phyloP scores from a whole-genome alignment of 2,888 invertebrate species.

The Caenorhabditis sulstoni region DNA sequence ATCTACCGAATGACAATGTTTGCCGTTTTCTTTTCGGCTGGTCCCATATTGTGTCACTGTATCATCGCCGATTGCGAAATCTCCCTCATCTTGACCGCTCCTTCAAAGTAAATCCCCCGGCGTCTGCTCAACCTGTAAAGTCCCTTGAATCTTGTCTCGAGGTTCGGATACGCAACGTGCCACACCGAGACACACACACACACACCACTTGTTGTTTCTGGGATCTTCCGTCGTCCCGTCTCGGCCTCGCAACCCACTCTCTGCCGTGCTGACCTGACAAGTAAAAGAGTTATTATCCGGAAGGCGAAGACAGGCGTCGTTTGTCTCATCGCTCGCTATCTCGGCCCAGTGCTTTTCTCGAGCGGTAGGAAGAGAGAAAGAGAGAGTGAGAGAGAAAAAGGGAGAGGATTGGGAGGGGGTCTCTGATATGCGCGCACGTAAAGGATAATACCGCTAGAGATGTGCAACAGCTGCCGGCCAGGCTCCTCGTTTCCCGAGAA shows the following conservation, averaged over 20 bases:
- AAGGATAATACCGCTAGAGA: constrained; percentile 52
- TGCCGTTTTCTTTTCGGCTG: neutral
- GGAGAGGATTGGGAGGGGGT: neutral
- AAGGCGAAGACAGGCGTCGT: constrained; percentile 35
- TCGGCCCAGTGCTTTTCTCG: no score
- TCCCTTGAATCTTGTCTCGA: constrained; percentile 14
- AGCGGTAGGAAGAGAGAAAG: no score
- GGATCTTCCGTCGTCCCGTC: constrained; percentile 3
- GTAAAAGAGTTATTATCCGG: constrained; percentile 63
- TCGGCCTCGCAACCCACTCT: no score
- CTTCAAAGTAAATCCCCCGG: neutral
- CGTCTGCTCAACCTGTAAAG: neutral
- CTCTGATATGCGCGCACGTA: constrained; percentile 52
- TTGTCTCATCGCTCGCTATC: neutral
- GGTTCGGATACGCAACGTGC: constrained; percentile 41
- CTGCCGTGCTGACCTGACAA: constrained; percentile 57
- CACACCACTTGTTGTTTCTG: constrained; percentile 51
- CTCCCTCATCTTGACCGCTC: neutral
- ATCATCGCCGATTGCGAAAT: neutral
- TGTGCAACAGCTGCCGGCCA: constrained; percentile 53
- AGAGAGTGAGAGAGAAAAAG: neutral
- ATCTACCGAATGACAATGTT: neutral
- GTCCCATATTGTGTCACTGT: neutral
- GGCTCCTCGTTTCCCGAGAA: constrained; percentile 2
- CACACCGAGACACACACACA: constrained; percentile 16